phyloP scores from a whole-genome alignment of 2,888 invertebrate genomes.

The Agrilus biguttatus region DNA sequence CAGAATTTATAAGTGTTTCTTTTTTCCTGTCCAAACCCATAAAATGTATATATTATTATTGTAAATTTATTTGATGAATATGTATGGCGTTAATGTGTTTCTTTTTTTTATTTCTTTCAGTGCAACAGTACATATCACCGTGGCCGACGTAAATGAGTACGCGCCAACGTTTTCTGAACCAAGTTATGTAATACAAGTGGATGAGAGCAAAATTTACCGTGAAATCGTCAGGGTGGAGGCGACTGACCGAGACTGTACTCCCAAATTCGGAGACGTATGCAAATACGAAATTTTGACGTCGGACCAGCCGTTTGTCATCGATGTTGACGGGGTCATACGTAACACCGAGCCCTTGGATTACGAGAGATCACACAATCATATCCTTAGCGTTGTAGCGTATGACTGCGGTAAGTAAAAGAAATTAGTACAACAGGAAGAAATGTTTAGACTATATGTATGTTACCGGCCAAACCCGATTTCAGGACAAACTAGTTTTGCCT shows the following conservation, averaged over 20 bases:
- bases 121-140: slow-evolving; percentile 85
- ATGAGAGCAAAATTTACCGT: slow-evolving; percentile 80
- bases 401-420: slow-evolving; percentile 62
- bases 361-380: slow-evolving; percentile 88
- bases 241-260: slow-evolving; percentile 88
- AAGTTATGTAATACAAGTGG: slow-evolving; percentile 78
- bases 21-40: too few species aligned
- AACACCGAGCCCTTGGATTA: slow-evolving; percentile 90
- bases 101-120: slow-evolving; percentile 41
- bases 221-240: slow-evolving; percentile 87
- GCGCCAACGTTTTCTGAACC: slow-evolving; percentile 84
- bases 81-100: not conserved
- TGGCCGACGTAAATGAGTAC: slow-evolving; percentile 92
- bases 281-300: slow-evolving; percentile 91
- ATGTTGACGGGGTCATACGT: slow-evolving; percentile 86
- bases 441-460: too few species aligned
- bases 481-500: too few species aligned
- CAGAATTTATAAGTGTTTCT: too few species aligned
- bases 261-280: slow-evolving; percentile 89
- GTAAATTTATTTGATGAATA: too few species aligned
- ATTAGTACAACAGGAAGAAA: not conserved
- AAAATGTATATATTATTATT: too few species aligned
- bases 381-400: slow-evolving; percentile 89
- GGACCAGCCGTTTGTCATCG: slow-evolving; percentile 81
- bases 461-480: too few species aligned